Conservation (phyloP, 2,113 vertebrate species). For the Leptodactylus fuscus region DNA sequence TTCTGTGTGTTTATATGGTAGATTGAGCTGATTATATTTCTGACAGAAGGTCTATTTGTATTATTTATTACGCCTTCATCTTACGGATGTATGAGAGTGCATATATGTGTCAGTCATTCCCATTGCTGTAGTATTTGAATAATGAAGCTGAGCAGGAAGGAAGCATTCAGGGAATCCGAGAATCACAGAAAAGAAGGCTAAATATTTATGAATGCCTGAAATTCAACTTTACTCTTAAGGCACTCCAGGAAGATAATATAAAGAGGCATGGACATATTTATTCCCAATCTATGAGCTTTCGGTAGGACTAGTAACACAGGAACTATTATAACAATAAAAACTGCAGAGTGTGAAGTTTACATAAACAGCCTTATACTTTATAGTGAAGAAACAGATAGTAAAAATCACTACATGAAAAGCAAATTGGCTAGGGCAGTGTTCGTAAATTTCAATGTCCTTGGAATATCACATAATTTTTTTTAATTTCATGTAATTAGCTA, state of each 20-base stretch:
- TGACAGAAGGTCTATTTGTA: constrained; percentile 27
- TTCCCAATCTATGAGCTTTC: not conserved
- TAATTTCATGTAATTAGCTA: too few species aligned
- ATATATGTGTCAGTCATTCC: constrained; percentile 21
- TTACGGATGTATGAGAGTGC: constrained; percentile 23
- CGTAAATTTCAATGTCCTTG: not conserved
- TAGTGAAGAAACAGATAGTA: not conserved
- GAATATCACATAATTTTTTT: not conserved
- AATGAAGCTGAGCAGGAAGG: constrained; percentile 21
- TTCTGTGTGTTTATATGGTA: constrained; percentile 18
- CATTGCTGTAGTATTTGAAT: constrained; percentile 29
- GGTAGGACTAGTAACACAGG: not conserved
- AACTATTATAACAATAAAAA: constrained; percentile 25
- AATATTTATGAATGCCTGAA: constrained; percentile 34
- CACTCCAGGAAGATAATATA: constrained; percentile 6
- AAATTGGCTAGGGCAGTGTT: not conserved
- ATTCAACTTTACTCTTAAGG: constrained; percentile 13
- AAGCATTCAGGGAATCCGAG: constrained; percentile 28
- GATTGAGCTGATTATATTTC: constrained; percentile 42
- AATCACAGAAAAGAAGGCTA: constrained; percentile 21
- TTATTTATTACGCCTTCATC: not conserved
- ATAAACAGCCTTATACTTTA: not conserved
- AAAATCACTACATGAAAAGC: not conserved
- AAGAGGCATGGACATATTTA: not conserved
- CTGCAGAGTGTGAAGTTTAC: not conserved